Conservation (phyloP, 2,113 vertebrate genomes). For the Lamprologus tigripictilis region DNA sequence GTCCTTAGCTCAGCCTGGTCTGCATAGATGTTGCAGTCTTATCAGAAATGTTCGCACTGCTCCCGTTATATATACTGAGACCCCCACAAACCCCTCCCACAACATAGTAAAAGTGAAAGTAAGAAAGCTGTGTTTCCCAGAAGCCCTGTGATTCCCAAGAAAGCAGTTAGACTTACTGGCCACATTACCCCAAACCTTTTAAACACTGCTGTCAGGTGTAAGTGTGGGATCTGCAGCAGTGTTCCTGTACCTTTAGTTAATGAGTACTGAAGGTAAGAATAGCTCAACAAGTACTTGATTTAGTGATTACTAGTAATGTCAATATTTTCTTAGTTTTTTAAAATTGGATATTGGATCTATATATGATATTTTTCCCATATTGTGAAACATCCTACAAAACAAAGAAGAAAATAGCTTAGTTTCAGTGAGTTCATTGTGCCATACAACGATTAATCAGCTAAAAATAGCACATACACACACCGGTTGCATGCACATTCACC, state of each 20-base stretch:
- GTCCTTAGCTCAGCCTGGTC: fast-evolving
- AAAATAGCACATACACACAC: not conserved
- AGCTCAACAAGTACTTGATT: not conserved
- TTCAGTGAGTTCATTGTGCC: no score
- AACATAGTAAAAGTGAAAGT: not conserved
- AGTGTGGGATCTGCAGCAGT: not conserved
- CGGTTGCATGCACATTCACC: no score
- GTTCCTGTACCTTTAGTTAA: not conserved
- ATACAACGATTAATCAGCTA: no score
- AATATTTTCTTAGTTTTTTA: not conserved
- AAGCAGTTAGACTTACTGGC: fast-evolving
- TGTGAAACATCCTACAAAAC: not conserved
- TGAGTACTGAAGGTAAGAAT: not conserved
- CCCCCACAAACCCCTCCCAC: not conserved
- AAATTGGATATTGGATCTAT: not conserved
- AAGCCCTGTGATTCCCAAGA: fast-evolving
- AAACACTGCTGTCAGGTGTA: not conserved
- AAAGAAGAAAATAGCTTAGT: not conserved
- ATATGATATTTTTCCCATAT: not conserved
- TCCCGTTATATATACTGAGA: fast-evolving
- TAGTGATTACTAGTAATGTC: not conserved
- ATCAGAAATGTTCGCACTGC: not conserved
- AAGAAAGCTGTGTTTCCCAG: fast-evolving
- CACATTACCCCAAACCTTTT: not conserved
- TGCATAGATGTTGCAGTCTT: not conserved